Evolutionary conservation across 2,113 vertebrate genomes (phyloP).

Genomic region (Guaruba guarouba): DNA sequence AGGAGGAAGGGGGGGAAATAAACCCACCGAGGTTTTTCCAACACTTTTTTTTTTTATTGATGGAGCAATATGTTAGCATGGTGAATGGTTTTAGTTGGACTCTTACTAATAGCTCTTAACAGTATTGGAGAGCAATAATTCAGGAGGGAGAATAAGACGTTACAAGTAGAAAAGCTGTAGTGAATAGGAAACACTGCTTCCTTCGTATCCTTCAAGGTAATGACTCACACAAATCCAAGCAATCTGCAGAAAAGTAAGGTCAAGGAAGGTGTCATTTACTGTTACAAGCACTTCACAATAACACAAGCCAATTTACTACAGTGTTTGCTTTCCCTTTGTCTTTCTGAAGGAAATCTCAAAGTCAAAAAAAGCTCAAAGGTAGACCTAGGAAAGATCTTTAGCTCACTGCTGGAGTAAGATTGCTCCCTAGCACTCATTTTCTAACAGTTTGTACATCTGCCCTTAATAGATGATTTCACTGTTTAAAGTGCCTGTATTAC

Average conservation of each 20-base stretch:
- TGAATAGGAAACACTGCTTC: background rate
- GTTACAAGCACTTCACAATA: background rate
- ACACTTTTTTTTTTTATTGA: background rate
- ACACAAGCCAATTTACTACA: background rate
- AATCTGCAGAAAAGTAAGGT: background rate
- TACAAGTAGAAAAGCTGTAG: background rate
- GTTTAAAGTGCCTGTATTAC: background rate
- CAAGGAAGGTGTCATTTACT: constrained; percentile 1
- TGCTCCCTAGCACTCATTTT: background rate
- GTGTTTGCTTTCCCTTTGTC: background rate
- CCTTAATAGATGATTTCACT: background rate
- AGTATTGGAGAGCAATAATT: background rate
- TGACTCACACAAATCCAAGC: background rate
- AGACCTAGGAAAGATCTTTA: background rate
- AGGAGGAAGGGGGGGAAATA: background rate
- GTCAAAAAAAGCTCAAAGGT: background rate
- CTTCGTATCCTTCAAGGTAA: background rate
- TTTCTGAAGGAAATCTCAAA: background rate
- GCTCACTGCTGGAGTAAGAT: background rate
- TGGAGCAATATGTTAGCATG: background rate
- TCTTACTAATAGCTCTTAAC: background rate
- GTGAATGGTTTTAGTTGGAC: background rate
- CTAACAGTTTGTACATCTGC: background rate
- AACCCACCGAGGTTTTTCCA: background rate
- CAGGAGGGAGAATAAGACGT: background rate